A percentile compares a stretch with the other conserved stretches of the same genome.
phyloP scores from a whole-genome alignment of 2,113 vertebrate species.

The Indicator indicator region DNA sequence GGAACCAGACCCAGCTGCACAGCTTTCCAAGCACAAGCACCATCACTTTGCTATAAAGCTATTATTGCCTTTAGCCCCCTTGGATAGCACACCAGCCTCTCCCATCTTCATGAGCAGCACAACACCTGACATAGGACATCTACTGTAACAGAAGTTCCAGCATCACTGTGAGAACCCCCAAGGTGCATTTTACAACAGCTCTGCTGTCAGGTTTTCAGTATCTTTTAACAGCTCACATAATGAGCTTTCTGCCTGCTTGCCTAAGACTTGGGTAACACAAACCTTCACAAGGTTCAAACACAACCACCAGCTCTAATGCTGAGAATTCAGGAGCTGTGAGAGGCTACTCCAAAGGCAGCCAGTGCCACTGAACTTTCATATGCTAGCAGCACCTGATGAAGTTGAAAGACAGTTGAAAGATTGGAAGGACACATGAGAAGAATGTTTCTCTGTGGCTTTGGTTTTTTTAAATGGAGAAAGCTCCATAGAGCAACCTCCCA shows the following conservation, averaged over 20 bases:
- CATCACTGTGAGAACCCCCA: fast-evolving
- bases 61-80: not conserved
- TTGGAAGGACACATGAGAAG: not conserved
- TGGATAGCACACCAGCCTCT: not conserved
- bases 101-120: not conserved
- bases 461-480: not conserved
- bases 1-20: not conserved
- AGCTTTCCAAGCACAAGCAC: not conserved
- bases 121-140: fast-evolving
- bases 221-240: not conserved
- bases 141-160: not conserved
- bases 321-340: not conserved
- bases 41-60: not conserved
- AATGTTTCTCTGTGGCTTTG: not conserved
- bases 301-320: not conserved
- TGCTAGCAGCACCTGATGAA: not conserved
- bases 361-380: not conserved
- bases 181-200: not conserved
- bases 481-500: not conserved
- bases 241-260: not conserved
- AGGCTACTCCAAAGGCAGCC: not conserved
- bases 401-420: not conserved
- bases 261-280: fast-evolving
- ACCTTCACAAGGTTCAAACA: not conserved
- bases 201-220: not conserved